Percentiles rank a stretch among this genome's conserved stretches.
These are phyloP conservation scores for Drosophila takahashii DNA, from an alignment of 1,140 invertebrate genomes.

Conservation along the genomic window DNA sequence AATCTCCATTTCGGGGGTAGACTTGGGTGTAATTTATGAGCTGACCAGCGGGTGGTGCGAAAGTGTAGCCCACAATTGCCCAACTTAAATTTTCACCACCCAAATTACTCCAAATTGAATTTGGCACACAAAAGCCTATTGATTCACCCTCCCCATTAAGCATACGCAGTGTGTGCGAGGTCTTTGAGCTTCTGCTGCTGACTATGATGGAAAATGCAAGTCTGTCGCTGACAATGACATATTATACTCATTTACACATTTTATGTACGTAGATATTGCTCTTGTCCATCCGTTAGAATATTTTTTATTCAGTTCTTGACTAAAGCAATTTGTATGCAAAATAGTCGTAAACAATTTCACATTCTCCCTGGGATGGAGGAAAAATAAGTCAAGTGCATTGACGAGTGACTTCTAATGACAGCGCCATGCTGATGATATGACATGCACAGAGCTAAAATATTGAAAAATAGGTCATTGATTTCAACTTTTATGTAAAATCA, in stretches of 20 bases:
- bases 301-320: slow-evolving; percentile 26
- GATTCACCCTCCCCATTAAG: slow-evolving; percentile 65
- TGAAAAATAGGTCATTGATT: neutral
- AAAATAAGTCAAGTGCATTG: slow-evolving; percentile 79
- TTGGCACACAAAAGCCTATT: slow-evolving; percentile 55
- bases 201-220: slow-evolving; percentile 66
- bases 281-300: slow-evolving; percentile 9
- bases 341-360: slow-evolving; percentile 70
- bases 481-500: neutral
- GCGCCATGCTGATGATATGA: slow-evolving; percentile 19
- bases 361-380: slow-evolving; percentile 22
- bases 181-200: slow-evolving; percentile 45
- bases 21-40: slow-evolving; percentile 65
- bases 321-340: slow-evolving; percentile 74
- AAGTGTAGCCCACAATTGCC: slow-evolving; percentile 41
- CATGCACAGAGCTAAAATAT: neutral
- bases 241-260: slow-evolving; percentile 75
- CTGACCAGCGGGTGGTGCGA: slow-evolving; percentile 59
- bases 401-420: slow-evolving; percentile 57
- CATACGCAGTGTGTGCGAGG: slow-evolving; percentile 43
- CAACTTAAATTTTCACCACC: slow-evolving; percentile 37
- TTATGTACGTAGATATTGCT: slow-evolving; percentile 17
- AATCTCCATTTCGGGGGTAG: slow-evolving; percentile 17
- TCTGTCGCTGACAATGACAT: slow-evolving; percentile 75
- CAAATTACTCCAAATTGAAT: slow-evolving; percentile 39